A percentile compares a stretch with the other conserved stretches of the same genome.
Conservation (phyloP, 2,888 invertebrate genomes). For the Limnephilus rhombicus region DNA sequence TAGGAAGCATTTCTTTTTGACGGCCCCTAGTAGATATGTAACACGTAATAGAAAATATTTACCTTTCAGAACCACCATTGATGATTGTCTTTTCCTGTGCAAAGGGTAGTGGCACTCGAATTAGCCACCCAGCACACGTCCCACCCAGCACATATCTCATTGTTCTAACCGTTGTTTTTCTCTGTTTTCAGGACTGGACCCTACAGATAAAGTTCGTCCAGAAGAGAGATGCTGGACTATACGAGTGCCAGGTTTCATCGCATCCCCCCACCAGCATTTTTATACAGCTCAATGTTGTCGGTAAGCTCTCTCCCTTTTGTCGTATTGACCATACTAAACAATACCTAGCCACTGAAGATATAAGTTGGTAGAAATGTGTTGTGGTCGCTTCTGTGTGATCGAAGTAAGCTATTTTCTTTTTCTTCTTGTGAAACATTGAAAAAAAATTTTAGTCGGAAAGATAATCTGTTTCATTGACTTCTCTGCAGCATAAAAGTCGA, state of each 20-base stretch:
- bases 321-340: neutral
- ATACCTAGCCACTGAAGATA: neutral
- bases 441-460: no score
- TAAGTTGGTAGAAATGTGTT: neutral
- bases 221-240: constrained; percentile 89
- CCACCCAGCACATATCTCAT: neutral
- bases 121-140: neutral
- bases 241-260: constrained; percentile 94
- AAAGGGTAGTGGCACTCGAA: neutral
- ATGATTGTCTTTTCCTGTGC: neutral
- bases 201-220: constrained; percentile 94
- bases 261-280: constrained; percentile 95
- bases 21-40: no score
- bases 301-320: constrained; percentile 78
- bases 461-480: no score
- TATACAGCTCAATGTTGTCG: constrained; percentile 89
- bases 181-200: constrained; percentile 87
- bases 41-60: neutral
- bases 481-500: no score
- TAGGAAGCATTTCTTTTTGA: no score
- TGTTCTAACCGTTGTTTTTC: neutral
- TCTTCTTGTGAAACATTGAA: no score
- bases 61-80: neutral
- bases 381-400: no score
- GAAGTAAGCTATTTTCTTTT: no score